Evolutionary conservation across 2,888 invertebrate species (phyloP), one percentile per base, ranked within the genome.

Genomic region (Cryptops parisi): DNA sequence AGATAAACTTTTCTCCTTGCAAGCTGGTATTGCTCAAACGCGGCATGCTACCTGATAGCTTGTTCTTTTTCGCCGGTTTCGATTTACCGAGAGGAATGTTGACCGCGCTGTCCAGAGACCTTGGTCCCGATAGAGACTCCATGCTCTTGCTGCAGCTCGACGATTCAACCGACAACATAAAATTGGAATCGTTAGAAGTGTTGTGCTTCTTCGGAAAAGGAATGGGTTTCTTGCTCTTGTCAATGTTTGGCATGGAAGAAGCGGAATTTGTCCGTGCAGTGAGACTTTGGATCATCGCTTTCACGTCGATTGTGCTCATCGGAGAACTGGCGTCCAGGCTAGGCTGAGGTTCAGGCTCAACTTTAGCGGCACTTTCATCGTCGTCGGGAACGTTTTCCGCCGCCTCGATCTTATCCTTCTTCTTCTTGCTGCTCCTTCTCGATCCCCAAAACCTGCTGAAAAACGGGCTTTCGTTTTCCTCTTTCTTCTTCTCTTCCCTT

Each of bases 401-500:
- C n/a, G 43, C 44, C 4, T 52, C 47, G 12, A 19, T 45, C 33
- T 52, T 52, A 1, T 52, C 45, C n/a, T 52, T 45, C 23, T 45
- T 52, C 23, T 52, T 52, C n/a, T 45, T 43, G 45, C 44, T 52
- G 44, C 33, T 52, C 2, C 52, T 24, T 26, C 52, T 6, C 17
- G 52, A 52, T 9, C 52, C 45, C 52, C 52, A 52, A 26, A 52
- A 52, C 6, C 52, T 25, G 33, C 52, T 52, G 45, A 52, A 52
- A 27, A 52, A 52, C 2, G 52, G 52, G 26, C 44, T 44, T 6
- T 52, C 52, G 19, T 26, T 27, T 44, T 17, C 52, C 21, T 52
- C 44, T 23, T 52, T 52, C 33, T 44, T 26, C 15, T 52, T 33
- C 22, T 52, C 27, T 15, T 27, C 21, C 2, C 1, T 21, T 25